A percentile compares a stretch with the other conserved stretches of the same genome.
phyloP scores from a whole-genome alignment of 2,888 invertebrate genomes.

The Drosophila cracens region DNA sequence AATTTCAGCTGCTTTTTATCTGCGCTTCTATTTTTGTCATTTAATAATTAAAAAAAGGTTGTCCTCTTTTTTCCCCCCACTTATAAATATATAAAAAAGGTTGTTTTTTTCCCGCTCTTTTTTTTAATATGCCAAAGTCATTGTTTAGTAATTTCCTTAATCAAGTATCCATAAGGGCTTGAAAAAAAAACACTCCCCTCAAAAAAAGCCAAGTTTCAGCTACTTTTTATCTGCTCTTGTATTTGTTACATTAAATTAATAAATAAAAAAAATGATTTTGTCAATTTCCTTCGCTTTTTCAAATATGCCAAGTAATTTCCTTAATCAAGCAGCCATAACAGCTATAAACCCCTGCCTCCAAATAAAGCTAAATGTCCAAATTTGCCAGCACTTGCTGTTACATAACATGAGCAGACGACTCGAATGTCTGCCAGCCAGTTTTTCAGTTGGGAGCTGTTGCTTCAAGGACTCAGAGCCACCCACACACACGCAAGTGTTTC shows the following conservation, averaged over 20 bases:
- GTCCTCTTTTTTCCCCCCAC: no score
- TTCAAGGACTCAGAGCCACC: conserved; percentile 68
- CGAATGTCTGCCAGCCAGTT: conserved; percentile 9
- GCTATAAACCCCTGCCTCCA: not conserved
- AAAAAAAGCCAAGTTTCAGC: not conserved
- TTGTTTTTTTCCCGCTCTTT: not conserved
- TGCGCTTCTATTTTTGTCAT: no score
- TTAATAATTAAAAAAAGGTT: no score
- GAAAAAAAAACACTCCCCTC: not conserved
- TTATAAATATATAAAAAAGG: not conserved
- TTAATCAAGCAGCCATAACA: not conserved
- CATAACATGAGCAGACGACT: conserved; percentile 31
- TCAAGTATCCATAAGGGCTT: not conserved
- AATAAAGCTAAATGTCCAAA: not conserved
- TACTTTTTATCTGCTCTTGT: not conserved
- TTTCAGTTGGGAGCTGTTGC: conserved; percentile 57
- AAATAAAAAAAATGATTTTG: not conserved
- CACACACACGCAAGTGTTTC: conserved; percentile 11
- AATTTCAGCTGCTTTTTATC: no score
- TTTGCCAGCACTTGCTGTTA: conserved; percentile 2
- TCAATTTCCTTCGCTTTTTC: not conserved
- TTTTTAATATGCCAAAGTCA: not conserved
- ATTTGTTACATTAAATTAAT: not conserved
- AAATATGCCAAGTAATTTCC: not conserved
- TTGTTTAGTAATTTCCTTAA: not conserved